Percentiles rank a stretch among this genome's conserved stretches.
Conservation (phyloP, 2,113 vertebrate species). For the Sinocyclocheilus anshuiensis region DNA sequence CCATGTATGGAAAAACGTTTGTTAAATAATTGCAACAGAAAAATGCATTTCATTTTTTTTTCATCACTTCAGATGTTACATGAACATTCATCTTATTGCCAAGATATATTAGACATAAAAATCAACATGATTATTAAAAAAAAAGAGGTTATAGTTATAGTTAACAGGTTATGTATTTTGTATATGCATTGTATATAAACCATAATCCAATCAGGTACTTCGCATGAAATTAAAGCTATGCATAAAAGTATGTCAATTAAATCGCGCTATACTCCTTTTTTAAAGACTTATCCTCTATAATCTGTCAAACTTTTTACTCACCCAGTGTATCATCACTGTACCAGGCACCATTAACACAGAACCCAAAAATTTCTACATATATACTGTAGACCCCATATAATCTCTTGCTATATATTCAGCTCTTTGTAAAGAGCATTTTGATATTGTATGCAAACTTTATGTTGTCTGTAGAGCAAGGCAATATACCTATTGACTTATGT, state of each 20-base stretch:
- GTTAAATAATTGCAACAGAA: neutral
- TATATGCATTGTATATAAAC: neutral
- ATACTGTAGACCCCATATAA: neutral
- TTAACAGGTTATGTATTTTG: too few species aligned
- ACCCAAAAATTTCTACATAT: neutral
- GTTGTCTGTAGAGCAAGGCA: neutral
- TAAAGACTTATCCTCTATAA: neutral
- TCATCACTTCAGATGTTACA: neutral
- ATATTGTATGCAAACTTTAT: neutral
- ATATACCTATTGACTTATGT: neutral
- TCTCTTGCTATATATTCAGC: neutral
- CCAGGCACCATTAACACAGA: neutral
- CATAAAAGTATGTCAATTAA: neutral
- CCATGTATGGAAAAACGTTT: neutral
- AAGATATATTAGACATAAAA: too few species aligned
- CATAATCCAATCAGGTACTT: neutral
- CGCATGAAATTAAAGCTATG: neutral
- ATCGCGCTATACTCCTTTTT: neutral
- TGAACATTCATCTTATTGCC: too few species aligned
- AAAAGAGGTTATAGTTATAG: too few species aligned
- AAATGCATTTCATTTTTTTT: neutral
- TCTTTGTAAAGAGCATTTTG: neutral
- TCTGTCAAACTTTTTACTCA: neutral
- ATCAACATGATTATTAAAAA: too few species aligned
- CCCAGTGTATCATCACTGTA: neutral